A percentile compares a stretch with the other conserved stretches of the same genome.
Evolutionary conservation across 1,140 invertebrate genomes (phyloP).

Genomic region (Zaprionus africanus): DNA sequence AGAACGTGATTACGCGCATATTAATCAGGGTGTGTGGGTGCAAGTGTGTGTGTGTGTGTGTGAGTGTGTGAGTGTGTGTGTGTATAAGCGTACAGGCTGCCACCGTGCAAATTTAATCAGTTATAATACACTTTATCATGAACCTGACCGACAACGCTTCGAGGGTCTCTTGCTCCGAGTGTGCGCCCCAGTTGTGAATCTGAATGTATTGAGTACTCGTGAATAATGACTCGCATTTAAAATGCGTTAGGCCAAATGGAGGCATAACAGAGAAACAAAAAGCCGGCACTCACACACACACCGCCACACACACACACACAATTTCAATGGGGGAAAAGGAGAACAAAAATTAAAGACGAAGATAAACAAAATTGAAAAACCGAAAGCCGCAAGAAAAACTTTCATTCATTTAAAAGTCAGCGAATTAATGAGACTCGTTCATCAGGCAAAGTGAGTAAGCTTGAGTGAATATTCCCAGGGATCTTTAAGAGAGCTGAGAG

Average conservation of each 20-base stretch:
- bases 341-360: conserved; percentile 5
- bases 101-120: conserved; percentile 66
- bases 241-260: conserved; percentile 26
- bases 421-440: conserved; percentile 17
- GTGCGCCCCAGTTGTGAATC: background rate
- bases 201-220: conserved; percentile 31
- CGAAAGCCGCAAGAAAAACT: conserved; percentile 26
- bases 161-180: background rate
- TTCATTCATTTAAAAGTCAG: conserved; percentile 29
- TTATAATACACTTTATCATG: conserved; percentile 63
- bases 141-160: conserved; percentile 39
- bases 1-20: conserved; percentile 44
- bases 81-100: conserved; percentile 8
- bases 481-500: background rate
- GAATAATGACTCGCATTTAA: conserved; percentile 40
- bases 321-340: background rate
- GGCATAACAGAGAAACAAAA: conserved; percentile 10
- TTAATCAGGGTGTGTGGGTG: conserved; percentile 45
- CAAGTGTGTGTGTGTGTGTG: conserved; percentile 4
- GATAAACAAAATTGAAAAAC: conserved; percentile 19
- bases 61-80: background rate
- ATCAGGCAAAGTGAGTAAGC: background rate
- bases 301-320: background rate
- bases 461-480: background rate
- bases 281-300: background rate